Conservation (phyloP, 2,888 invertebrate species). For the Ophraella communa region DNA sequence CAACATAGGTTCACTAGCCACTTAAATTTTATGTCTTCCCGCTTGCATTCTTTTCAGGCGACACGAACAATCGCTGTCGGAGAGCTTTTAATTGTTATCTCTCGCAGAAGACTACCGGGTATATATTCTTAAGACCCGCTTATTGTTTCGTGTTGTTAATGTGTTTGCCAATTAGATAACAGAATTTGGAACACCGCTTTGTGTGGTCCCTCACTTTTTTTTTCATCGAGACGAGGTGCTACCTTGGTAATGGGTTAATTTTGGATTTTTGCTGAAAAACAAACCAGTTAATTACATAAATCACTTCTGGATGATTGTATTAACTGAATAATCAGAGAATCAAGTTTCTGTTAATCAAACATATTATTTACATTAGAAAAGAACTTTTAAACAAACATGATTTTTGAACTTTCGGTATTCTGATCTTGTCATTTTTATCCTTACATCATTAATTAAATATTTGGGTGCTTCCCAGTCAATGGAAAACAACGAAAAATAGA, state of each 20-base stretch:
- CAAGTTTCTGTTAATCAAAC: too few species aligned
- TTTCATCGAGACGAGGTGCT: background rate
- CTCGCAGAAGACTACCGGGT: slow-evolving; percentile 5
- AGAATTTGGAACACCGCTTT: slow-evolving; percentile 22
- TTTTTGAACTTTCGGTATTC: too few species aligned
- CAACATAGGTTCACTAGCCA: background rate
- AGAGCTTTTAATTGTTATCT: slow-evolving; percentile 11
- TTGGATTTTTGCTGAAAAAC: background rate
- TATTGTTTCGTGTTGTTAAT: slow-evolving; percentile 37
- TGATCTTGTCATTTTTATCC: too few species aligned
- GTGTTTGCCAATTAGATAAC: slow-evolving; percentile 40
- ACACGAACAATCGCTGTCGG: slow-evolving; percentile 15
- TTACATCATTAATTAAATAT: too few species aligned
- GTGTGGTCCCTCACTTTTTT: slow-evolving; percentile 34
- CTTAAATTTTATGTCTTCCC: slow-evolving; percentile 5
- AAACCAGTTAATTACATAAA: background rate
- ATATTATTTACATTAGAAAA: too few species aligned
- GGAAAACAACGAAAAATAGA: too few species aligned
- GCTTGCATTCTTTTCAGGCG: slow-evolving; percentile 16
- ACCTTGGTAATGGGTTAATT: background rate
- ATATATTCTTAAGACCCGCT: slow-evolving; percentile 8
- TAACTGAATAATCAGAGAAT: too few species aligned
- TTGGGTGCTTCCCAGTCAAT: too few species aligned
- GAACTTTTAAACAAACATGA: too few species aligned
- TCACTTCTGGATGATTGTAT: background rate